Evolutionary conservation across 2,113 vertebrate genomes (phyloP), one percentile per base, ranked within the genome.

Genomic region (Eulacestoma nigropectus): DNA sequence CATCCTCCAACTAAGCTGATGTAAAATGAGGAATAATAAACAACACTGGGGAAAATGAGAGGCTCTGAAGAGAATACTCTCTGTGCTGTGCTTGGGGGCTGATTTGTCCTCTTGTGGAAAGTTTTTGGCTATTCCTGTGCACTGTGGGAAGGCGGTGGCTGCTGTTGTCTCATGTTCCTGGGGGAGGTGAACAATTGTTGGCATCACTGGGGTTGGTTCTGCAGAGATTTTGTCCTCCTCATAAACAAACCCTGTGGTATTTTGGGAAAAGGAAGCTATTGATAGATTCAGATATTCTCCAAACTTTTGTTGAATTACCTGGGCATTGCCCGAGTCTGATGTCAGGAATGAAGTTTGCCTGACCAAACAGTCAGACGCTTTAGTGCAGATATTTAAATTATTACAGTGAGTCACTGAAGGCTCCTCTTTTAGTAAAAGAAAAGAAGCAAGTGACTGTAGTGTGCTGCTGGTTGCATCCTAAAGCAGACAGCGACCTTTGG

Each of bases 231-330:
- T 25, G 14, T 50, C 41, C 16, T 70, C 13, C n/a, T 22, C 19
- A 19, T 35, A 70, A 69, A 23, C 11, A 72, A 89, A 12, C 20
- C 8, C 8, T 4, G 6, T 2, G 25, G 35, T 44, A 35, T 76
- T 84, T 55, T 23, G 16, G 56, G 60, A 17, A 74, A 67, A 63
- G 8, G 20, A 27, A 73, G 30, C 4, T 84, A 9, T 17, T 73
- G 55, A 33, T 13, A 74, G 8, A 23, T 63, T 59, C 30, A 39
- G 22, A 9, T 64, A 10, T 15, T 81, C 23, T 74, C 44, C 23
- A 30, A 4, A 1, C 0, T n/a, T 27, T 20, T 59, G 23, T 16
- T n/a, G 1, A 16, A 10, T n/a, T 68, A 33, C 35, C 26, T 63
- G 42, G 8, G 7, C 7, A 13, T 32, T 53, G 10, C 27, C 25